Evolutionary conservation across 1,140 invertebrate species (phyloP).

Genomic region (Philaenus spumarius): DNA sequence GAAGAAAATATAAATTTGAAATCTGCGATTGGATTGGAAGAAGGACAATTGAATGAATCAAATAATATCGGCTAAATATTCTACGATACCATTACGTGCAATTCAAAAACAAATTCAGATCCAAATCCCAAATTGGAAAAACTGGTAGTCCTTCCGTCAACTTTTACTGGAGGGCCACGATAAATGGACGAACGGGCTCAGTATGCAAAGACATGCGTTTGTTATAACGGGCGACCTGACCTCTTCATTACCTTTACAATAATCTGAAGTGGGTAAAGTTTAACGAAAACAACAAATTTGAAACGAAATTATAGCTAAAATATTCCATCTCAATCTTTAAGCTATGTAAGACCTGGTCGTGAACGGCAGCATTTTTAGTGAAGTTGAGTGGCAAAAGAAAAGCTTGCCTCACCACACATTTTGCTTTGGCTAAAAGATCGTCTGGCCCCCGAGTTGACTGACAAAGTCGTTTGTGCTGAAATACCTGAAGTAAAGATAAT

Average conservation of each 20-base stretch:
- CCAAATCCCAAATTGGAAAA: slow-evolving; percentile 12
- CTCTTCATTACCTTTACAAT: slow-evolving; percentile 37
- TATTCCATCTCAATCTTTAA: slow-evolving; percentile 42
- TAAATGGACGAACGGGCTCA: slow-evolving; percentile 42
- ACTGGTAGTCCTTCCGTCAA: slow-evolving; percentile 39
- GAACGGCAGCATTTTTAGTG: slow-evolving; percentile 30
- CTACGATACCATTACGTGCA: no score
- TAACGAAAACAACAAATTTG: slow-evolving; percentile 34
- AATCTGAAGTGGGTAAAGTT: slow-evolving; percentile 38
- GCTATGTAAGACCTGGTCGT: slow-evolving; percentile 33
- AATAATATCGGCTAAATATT: no score
- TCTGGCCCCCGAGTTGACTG: neutral
- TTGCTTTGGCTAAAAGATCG: neutral
- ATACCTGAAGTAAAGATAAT: neutral
- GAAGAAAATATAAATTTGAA: slow-evolving; percentile 39
- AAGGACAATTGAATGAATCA: no score
- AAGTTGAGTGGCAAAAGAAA: neutral
- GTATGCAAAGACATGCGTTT: slow-evolving; percentile 39
- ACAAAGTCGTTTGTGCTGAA: neutral
- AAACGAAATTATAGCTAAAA: slow-evolving; percentile 41
- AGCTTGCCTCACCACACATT: no score
- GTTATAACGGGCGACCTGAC: slow-evolving; percentile 30
- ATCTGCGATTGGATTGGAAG: slow-evolving; percentile 30
- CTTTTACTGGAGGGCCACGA: slow-evolving; percentile 39
- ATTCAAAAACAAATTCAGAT: slow-evolving; percentile 22